Evolutionary conservation across 92 coral and sea anemone genomes (phyloP).

Genomic region (Umimayanthus chanpuru): DNA sequence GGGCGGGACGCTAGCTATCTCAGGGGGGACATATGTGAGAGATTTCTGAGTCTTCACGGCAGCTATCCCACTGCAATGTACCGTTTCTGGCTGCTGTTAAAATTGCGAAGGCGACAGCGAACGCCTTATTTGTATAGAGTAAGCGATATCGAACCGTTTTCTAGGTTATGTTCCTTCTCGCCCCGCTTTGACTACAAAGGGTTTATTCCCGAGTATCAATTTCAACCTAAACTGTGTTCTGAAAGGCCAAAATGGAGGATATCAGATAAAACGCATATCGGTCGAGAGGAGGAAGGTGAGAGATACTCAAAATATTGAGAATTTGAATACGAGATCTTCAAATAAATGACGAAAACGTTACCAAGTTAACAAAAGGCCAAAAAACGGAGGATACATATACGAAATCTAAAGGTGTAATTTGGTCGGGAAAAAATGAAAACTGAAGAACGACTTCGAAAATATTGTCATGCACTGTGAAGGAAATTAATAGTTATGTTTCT

Average conservation of each 20-base stretch:
- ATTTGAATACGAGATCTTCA: too few species aligned
- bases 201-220: conserved; percentile 74
- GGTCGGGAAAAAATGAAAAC: too few species aligned
- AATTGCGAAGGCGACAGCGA: conserved; percentile 54
- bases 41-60: conserved; percentile 88
- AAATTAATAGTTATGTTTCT: too few species aligned
- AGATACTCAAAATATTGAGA: conserved; percentile 75
- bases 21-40: conserved; percentile 64
- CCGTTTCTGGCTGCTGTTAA: conserved; percentile 83
- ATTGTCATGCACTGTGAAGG: too few species aligned
- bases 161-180: conserved; percentile 73
- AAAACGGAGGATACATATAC: too few species aligned
- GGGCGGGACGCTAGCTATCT: conserved; percentile 81
- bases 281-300: conserved; percentile 93
- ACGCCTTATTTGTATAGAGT: conserved; percentile 52
- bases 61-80: conserved; percentile 83
- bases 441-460: too few species aligned
- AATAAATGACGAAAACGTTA: too few species aligned
- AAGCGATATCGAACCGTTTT: conserved; percentile 61
- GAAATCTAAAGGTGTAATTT: too few species aligned
- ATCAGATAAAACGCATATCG: conserved; percentile 59
- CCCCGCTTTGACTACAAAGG: conserved; percentile 72
- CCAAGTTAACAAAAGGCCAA: too few species aligned
- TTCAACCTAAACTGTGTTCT: conserved; percentile 85
- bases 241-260: conserved; percentile 81